Percentiles rank a stretch among this genome's conserved stretches.
These are phyloP conservation scores for Trochalopteron elliotii DNA, from an alignment of 2,113 vertebrate species.

Conservation along the genomic window DNA sequence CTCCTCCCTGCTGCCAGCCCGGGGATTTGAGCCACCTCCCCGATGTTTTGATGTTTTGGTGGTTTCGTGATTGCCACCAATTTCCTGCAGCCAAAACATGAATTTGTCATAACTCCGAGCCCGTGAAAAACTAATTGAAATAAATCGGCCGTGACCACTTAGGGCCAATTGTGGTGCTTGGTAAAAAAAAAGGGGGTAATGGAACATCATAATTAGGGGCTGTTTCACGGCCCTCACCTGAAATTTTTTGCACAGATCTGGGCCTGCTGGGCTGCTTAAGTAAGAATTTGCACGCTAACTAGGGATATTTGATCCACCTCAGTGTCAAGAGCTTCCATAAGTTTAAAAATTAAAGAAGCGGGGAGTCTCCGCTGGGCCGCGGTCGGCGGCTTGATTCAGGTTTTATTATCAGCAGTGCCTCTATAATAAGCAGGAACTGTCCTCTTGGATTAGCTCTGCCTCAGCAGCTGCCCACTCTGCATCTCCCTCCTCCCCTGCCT, in stretches of 20 bases:
- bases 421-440: constrained; percentile 91
- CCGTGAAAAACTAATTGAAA: constrained; percentile 79
- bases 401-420: constrained; percentile 89
- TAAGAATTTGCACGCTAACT: constrained; percentile 89
- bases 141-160: constrained; percentile 79
- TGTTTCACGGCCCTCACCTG: constrained; percentile 73
- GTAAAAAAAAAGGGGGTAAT: constrained; percentile 32
- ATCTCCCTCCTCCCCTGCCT: constrained; percentile 64
- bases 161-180: constrained; percentile 64
- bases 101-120: constrained; percentile 79
- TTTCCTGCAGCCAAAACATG: constrained; percentile 83
- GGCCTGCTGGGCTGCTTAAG: constrained; percentile 77
- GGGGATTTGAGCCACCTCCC: constrained; percentile 56
- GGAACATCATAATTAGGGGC: constrained; percentile 78
- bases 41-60: constrained; percentile 82
- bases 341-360: constrained; percentile 91
- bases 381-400: constrained; percentile 84
- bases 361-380: constrained; percentile 78
- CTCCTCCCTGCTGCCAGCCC: neutral
- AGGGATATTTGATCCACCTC: constrained; percentile 86
- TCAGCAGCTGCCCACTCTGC: constrained; percentile 67
- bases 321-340: constrained; percentile 87
- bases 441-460: constrained; percentile 89
- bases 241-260: constrained; percentile 71
- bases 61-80: constrained; percentile 77